Percentiles rank a stretch among this genome's conserved stretches.
These are phyloP conservation scores for Rhodophaea formosa DNA, from an alignment of 2,888 invertebrate species.

Conservation along the genomic window DNA sequence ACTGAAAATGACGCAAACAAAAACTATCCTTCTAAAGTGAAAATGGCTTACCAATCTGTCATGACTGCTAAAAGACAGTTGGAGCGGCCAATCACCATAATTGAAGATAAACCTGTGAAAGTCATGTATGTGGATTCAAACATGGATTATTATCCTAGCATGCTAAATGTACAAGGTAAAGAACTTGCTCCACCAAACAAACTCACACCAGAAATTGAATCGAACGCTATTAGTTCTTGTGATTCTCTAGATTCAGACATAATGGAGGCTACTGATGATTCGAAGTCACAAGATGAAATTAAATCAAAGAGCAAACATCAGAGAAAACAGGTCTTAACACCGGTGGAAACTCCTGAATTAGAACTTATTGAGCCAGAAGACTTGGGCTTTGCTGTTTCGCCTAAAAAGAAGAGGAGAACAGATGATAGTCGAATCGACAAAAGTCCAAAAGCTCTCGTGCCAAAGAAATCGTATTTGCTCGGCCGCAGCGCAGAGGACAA, in stretches of 20 bases:
- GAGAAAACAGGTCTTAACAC: conserved; percentile 74
- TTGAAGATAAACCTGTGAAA: conserved; percentile 75
- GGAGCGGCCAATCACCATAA: conserved; percentile 61
- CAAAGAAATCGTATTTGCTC: conserved; percentile 69
- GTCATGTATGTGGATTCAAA: conserved; percentile 65
- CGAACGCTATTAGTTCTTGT: conserved; percentile 40
- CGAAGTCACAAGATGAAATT: conserved; percentile 51
- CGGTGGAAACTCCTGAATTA: conserved; percentile 68
- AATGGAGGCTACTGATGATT: conserved; percentile 48
- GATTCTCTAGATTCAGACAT: conserved; percentile 62
- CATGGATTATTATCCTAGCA: conserved; percentile 49
- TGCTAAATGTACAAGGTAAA: conserved; percentile 63
- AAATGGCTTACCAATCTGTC: conserved; percentile 67
- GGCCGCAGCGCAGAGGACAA: conserved; percentile 51
- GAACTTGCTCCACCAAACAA: conserved; percentile 61
- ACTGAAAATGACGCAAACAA: conserved; percentile 51
- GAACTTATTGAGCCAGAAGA: conserved; percentile 71
- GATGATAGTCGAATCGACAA: conserved; percentile 61
- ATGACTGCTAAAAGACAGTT: conserved; percentile 63
- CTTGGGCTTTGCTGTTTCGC: conserved; percentile 56
- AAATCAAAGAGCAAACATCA: conserved; percentile 70
- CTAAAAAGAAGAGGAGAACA: conserved; percentile 64
- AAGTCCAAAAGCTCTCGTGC: conserved; percentile 51
- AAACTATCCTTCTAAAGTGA: conserved; percentile 65
- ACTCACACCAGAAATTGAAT: conserved; percentile 37